Evolutionary conservation across 2,113 vertebrate genomes (phyloP), one percentile per base, ranked within the genome.

Genomic region (Regulus satrapa): DNA sequence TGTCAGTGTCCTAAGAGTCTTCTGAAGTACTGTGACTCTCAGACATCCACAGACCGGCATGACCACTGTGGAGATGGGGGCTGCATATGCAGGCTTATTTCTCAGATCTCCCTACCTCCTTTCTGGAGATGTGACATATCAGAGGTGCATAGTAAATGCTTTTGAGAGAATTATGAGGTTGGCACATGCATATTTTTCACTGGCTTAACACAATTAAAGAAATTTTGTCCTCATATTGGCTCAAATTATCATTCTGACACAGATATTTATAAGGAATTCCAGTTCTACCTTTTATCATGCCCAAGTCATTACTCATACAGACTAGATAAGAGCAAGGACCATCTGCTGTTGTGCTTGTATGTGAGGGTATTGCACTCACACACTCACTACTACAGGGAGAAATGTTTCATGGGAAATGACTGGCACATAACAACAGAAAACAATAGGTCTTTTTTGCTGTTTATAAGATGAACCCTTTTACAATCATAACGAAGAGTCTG

Each of bases 1-100:
- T 38, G 14, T 10, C 38, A 29, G 46, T 6, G 6, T 78, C 67
- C 18, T 52, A n/a, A 43, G 28, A 72, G 36, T 31, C 8, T 67
- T 58, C 56, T 68, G 54, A 85, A 89, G 63, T 56, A 29, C 24
- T 0, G 0, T 6, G 3, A 25, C 9, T 24, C 24, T 79, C 52
- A 28, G 31, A 72, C 13, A 46, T 24, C 48, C 49, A 41, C 5
- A 29, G 40, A 36, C 25, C 26, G 7, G 26, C 11, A 26, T 19
- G 23, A 25, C 31, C 25, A 26, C 40, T 25, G 28, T 72, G 32
- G 20, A 90, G 12, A 45, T 59, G 25, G 31, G 19, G 26, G 2
- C 62, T 88, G 21, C 18, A 16, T 31, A 10, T 26, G 45, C 54
- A 71, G 13, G 52, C 55, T 69, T 81, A 12, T 46, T 58, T 85